These are phyloP conservation scores for Hippopotamus amphibius DNA, from an alignment of 2,113 vertebrate species.

Conservation along the genomic window DNA sequence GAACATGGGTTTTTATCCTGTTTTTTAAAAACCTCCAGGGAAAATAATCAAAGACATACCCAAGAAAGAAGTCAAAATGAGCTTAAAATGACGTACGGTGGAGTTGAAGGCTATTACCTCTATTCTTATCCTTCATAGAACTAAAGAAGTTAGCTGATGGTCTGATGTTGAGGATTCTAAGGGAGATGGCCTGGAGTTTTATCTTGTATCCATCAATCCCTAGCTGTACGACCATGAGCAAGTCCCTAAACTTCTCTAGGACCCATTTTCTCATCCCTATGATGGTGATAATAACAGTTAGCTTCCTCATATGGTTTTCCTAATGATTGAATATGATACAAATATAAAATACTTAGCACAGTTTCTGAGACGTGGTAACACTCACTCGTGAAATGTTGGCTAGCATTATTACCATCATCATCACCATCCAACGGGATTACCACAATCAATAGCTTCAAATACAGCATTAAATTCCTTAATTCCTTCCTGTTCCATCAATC, in stretches of 20 bases:
- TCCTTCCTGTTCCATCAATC: not conserved
- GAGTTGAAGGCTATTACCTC: not conserved
- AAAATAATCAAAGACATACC: constrained; percentile 39
- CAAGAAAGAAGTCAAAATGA: not conserved
- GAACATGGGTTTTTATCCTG: not conserved
- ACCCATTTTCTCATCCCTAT: not conserved
- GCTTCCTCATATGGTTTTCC: not conserved
- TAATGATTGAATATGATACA: not conserved
- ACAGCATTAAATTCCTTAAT: not conserved
- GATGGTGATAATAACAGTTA: not conserved
- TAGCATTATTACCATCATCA: not conserved
- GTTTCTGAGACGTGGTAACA: not conserved
- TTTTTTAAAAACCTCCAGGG: not conserved
- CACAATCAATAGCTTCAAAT: not conserved
- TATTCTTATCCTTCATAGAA: not conserved
- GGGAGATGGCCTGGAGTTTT: not conserved
- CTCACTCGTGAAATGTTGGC: not conserved
- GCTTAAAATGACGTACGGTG: not conserved
- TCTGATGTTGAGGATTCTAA: not conserved
- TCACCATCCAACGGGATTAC: not conserved
- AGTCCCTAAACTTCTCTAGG: not conserved
- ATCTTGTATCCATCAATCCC: not conserved
- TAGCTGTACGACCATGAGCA: not conserved
- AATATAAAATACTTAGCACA: not conserved
- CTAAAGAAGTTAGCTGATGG: not conserved